A percentile compares a stretch with the other conserved stretches of the same genome.
These are phyloP conservation scores for Phyllotreta striolata DNA, from an alignment of 2,888 invertebrate genomes.

Conservation along the genomic window DNA sequence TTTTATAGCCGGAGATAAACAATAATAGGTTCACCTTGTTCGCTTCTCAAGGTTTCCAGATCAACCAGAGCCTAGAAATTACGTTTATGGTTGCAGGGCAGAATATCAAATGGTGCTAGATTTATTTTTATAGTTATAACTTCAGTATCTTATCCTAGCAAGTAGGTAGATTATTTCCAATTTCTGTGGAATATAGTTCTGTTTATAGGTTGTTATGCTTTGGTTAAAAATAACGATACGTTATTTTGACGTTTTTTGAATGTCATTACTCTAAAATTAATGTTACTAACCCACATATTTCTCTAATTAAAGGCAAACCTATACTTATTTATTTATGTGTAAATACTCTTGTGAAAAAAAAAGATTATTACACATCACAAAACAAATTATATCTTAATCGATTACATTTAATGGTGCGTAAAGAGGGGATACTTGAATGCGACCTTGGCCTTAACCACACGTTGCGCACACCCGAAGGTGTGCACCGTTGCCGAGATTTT, in stretches of 20 bases:
- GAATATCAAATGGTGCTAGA: background rate
- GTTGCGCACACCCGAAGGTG: conserved; percentile 27
- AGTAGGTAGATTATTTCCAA: no score
- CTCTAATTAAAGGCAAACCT: no score
- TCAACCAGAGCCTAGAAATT: conserved; percentile 6
- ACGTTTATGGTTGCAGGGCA: conserved; percentile 5
- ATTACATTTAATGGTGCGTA: conserved; percentile 34
- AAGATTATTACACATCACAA: conserved; percentile 3
- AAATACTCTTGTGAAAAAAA: no score
- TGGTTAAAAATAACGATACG: no score
- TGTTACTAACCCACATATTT: no score
- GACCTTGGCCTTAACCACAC: conserved; percentile 36
- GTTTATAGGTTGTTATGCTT: no score
- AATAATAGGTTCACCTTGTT: conserved; percentile 12
- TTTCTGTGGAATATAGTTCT: no score
- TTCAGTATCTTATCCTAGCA: background rate
- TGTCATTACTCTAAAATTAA: no score
- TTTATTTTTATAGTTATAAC: background rate
- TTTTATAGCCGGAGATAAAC: conserved; percentile 11
- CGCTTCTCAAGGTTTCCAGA: conserved; percentile 6
- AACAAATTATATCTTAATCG: conserved; percentile 27
- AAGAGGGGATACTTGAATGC: conserved; percentile 29
- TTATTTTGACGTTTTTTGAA: no score
- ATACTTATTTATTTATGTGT: no score
- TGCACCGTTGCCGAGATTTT: conserved; percentile 18